Conservation (phyloP, 1,140 invertebrate genomes). For the Aphis gossypii region DNA sequence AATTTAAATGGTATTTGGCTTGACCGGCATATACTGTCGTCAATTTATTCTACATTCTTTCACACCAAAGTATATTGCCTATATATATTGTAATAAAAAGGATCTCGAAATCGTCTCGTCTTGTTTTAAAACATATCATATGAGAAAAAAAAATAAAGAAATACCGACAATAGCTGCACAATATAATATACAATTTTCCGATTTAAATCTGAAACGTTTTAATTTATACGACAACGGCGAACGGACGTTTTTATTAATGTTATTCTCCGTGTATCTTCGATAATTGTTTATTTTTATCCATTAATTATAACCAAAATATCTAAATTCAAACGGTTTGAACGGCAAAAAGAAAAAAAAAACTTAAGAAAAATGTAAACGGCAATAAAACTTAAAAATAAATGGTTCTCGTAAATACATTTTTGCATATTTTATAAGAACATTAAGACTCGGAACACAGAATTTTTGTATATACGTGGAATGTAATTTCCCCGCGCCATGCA, state of each 20-base stretch:
- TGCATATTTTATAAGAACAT: constrained; percentile 1
- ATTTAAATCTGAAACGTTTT: constrained; percentile 12
- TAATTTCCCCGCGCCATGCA: not conserved
- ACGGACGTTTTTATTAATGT: constrained; percentile 12
- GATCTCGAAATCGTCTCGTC: not conserved
- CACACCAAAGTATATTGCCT: not conserved
- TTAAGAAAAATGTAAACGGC: not conserved
- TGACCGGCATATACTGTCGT: not conserved
- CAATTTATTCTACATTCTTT: not conserved
- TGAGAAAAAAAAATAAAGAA: not conserved
- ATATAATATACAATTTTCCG: not conserved
- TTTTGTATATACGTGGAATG: not conserved
- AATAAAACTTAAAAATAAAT: not conserved
- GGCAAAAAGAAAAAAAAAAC: not conserved
- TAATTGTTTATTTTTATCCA: not conserved
- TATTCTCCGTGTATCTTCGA: not conserved
- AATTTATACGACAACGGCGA: not conserved
- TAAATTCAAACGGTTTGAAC: not conserved
- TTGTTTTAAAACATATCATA: not conserved
- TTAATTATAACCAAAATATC: constrained; percentile 3
- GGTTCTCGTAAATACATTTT: not conserved
- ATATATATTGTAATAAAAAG: not conserved
- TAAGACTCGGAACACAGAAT: not conserved
- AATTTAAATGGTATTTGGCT: not conserved
- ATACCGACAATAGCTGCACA: not conserved